These are phyloP conservation scores for Drosophila kurseongensis DNA, from an alignment of 1,140 invertebrate species.

Conservation along the genomic window DNA sequence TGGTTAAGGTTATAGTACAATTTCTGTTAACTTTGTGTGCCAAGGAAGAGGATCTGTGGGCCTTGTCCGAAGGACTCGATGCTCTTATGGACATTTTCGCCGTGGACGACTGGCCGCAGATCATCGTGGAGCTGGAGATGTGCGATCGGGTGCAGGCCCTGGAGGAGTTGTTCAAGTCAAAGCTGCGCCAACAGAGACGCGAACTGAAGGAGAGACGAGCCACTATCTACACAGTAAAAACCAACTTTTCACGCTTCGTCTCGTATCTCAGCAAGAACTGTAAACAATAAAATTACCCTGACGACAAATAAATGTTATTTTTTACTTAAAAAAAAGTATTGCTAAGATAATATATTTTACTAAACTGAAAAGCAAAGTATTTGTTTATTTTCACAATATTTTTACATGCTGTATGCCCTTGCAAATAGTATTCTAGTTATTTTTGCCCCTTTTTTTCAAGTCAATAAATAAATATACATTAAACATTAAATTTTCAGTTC, in stretches of 20 bases:
- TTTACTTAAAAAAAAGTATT: too few relatives aligned
- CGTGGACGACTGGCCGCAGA: slow-evolving; percentile 89
- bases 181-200: slow-evolving; percentile 88
- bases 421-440: too few relatives aligned
- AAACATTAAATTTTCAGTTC: too few relatives aligned
- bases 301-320: not conserved
- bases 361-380: too few relatives aligned
- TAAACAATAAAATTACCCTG: slow-evolving; percentile 42
- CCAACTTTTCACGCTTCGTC: slow-evolving; percentile 90
- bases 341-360: too few relatives aligned
- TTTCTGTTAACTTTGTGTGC: slow-evolving; percentile 56
- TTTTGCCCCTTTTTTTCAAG: too few relatives aligned
- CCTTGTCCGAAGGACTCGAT: slow-evolving; percentile 90
- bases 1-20: slow-evolving; percentile 72
- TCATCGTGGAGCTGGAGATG: slow-evolving; percentile 88
- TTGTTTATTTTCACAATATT: too few relatives aligned
- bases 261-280: slow-evolving; percentile 86
- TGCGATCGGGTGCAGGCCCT: slow-evolving; percentile 87
- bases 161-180: slow-evolving; percentile 87
- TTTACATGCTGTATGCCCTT: too few relatives aligned
- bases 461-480: too few relatives aligned
- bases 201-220: slow-evolving; percentile 88
- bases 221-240: slow-evolving; percentile 88
- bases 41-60: slow-evolving; percentile 86
- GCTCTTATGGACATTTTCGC: slow-evolving; percentile 91